A percentile compares a stretch with the other conserved stretches of the same genome.
Conservation (phyloP, 2,797 vertebrate species). For the Amblyraja radiata region DNA sequence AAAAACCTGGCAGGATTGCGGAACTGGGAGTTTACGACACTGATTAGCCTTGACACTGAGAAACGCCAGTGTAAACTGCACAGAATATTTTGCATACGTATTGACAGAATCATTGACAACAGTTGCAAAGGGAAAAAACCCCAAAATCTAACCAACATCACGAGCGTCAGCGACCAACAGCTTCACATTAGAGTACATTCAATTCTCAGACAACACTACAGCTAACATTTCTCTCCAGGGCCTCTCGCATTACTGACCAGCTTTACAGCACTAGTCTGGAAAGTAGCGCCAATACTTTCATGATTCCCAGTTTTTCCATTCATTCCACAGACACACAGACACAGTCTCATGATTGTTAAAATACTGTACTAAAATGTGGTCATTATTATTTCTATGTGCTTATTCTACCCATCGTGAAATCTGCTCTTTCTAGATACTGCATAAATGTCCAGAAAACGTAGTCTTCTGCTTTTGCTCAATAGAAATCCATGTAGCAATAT, state of each 20-base stretch:
- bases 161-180: neutral
- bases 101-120: neutral
- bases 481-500: neutral
- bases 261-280: neutral
- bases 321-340: neutral
- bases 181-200: constrained; percentile 8
- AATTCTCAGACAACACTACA: constrained; percentile 15
- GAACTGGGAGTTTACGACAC: neutral
- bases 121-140: neutral
- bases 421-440: neutral
- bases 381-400: neutral
- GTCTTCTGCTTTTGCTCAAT: neutral
- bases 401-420: neutral
- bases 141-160: neutral
- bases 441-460: neutral
- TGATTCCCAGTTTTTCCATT: neutral
- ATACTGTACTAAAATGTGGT: neutral
- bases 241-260: neutral
- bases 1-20: neutral
- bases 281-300: neutral
- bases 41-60: neutral
- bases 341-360: neutral
- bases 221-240: neutral
- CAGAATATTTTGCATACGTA: neutral
- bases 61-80: neutral